Base-by-base conservation (phyloP, 37 sponge, comb jelly and placozoan genomes). In the Eunapius fragilis region DNA sequence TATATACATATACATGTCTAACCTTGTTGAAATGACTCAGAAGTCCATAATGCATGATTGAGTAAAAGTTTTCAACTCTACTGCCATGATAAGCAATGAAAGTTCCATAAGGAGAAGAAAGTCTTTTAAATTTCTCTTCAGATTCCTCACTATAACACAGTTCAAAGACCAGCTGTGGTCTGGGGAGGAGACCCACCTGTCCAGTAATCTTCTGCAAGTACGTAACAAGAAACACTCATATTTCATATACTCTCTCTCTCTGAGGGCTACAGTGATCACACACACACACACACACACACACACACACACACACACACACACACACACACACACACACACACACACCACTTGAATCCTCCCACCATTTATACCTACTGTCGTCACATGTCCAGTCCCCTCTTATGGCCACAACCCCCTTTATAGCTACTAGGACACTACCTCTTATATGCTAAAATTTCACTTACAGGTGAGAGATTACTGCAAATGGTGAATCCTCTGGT, bases 1-100 rank as follows among this genome's bases (percentile, higher is more conserved):
- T 28, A 7, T 9, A 41, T 41, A 41, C 26, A 70, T 74, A 3
- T 22, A 28, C 50, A 11, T 25, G 22, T 38, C 86, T 27, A 25
- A 86, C 95, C 78, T 94, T 94, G 31, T 94, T 94, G 77, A 96
- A 80, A 37, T 88, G 86, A n/a, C 84, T 73, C 11, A 94, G 78
- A 2, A 96, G 88, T 13, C 97, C 97, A 83, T 92, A 83, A 85
- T 92, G 92, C n/a, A 94, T 67, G 36, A 96, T 96, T 34, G 95
- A 96, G 67, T 92, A 78, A 45, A 96, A 96, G 68, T 94, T 94
- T 67, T 96, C 97, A 69, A 96, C 71, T 11, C 85, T 82, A 50
- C 85, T 95, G 17, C 97, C 97, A 74, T 96, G 97, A 72, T 83
- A 96, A 33, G 91, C 97, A 19, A 76, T 41, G 23, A 96, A 58